These are phyloP conservation scores for Clavelina lepadiformis DNA, from an alignment of 23 tunicate genomes.

Conservation along the genomic window DNA sequence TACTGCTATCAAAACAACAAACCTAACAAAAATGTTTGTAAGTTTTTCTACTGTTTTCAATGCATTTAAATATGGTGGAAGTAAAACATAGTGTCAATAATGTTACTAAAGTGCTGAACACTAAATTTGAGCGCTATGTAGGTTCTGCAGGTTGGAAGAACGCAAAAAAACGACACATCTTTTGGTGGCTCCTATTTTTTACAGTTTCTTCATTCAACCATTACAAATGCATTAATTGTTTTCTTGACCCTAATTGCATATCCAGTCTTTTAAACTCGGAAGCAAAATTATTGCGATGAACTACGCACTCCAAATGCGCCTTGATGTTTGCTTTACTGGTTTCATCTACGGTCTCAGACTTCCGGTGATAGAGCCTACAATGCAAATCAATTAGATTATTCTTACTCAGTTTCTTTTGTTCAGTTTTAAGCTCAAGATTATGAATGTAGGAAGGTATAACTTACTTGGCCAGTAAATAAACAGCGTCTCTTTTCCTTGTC, in stretches of 20 bases:
- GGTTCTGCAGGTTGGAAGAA: too few species aligned
- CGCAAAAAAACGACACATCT: too few species aligned
- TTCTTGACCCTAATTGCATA: conserved; percentile 34
- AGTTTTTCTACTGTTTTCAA: too few species aligned
- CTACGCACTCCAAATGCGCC: conserved; percentile 5
- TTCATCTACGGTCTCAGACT: conserved; percentile 3
- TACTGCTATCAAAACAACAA: too few species aligned
- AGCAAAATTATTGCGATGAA: conserved; percentile 41
- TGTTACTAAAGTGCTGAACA: too few species aligned
- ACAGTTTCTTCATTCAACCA: background rate
- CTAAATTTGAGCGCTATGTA: too few species aligned
- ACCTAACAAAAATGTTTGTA: too few species aligned
- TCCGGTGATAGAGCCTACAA: conserved; percentile 19
- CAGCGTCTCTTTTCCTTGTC: conserved; percentile 43
- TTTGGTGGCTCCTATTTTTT: too few species aligned
- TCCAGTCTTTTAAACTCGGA: conserved; percentile 53
- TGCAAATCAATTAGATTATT: too few species aligned
- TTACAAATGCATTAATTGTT: background rate
- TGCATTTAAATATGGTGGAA: too few species aligned
- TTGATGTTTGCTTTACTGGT: background rate
- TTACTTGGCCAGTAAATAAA: conserved; percentile 62
- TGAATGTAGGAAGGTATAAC: background rate
- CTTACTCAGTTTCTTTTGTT: background rate
- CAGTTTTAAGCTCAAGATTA: background rate
- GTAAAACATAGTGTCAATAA: too few species aligned